These are phyloP conservation scores for Valencia hispanica DNA, from an alignment of 2,797 vertebrate genomes.

Conservation along the genomic window DNA sequence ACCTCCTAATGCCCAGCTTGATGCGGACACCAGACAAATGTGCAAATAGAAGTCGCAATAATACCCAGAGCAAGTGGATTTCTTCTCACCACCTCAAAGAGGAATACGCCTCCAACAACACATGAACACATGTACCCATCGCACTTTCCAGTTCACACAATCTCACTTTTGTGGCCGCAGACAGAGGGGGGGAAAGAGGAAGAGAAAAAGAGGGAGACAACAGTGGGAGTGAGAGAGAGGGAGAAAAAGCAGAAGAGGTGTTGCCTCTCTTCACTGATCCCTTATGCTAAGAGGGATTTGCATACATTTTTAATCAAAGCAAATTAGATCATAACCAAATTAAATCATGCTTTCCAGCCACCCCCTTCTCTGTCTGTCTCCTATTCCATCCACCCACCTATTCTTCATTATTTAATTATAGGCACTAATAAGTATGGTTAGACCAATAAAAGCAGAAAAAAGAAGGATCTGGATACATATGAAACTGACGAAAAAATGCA, in stretches of 20 bases:
- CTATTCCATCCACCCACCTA: constrained; percentile 79
- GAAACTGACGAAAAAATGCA: constrained; percentile 34
- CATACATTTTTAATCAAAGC: constrained; percentile 89
- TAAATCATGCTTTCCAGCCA: constrained; percentile 82
- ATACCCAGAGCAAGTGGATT: constrained; percentile 59
- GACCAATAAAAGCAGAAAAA: constrained; percentile 51
- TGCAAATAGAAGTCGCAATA: constrained; percentile 60
- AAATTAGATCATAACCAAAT: constrained; percentile 88
- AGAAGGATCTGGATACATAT: constrained; percentile 36
- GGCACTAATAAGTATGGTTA: constrained; percentile 78
- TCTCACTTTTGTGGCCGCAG: constrained; percentile 60
- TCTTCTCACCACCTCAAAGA: constrained; percentile 44
- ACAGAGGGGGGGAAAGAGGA: constrained; percentile 49
- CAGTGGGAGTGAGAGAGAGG: constrained; percentile 47
- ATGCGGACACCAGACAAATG: constrained; percentile 44
- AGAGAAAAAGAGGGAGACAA: constrained; percentile 34
- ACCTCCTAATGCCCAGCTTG: constrained; percentile 34
- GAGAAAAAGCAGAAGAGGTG: constrained; percentile 63
- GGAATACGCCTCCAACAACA: constrained; percentile 46
- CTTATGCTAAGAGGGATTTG: constrained; percentile 84
- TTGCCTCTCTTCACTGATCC: constrained; percentile 80
- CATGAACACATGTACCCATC: constrained; percentile 47
- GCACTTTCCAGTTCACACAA: constrained; percentile 55
- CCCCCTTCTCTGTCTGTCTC: constrained; percentile 76
- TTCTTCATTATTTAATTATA: constrained; percentile 81